These are phyloP conservation scores for Halesus radiatus DNA, from an alignment of 1,140 invertebrate species.

Conservation along the genomic window DNA sequence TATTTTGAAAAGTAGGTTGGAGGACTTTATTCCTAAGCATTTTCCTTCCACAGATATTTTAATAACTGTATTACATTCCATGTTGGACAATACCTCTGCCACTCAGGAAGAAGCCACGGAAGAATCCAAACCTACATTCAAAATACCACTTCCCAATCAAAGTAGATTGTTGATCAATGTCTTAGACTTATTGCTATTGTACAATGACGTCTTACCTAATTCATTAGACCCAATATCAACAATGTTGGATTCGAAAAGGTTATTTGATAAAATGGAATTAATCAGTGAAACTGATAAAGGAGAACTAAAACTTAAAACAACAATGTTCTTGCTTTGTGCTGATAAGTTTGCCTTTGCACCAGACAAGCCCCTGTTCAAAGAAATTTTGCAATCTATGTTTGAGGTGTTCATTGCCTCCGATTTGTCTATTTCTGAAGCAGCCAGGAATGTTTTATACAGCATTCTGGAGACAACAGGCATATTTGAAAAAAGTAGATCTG, in stretches of 20 bases:
- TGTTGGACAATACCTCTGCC: conserved; percentile 64
- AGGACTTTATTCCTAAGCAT: conserved; percentile 68
- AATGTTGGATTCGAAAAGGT: conserved; percentile 66
- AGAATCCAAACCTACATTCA: conserved; percentile 60
- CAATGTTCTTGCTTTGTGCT: conserved; percentile 74
- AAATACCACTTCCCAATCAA: conserved; percentile 59
- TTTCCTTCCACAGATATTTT: conserved; percentile 69
- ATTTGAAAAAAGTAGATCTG: conserved; percentile 74
- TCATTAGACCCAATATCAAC: conserved; percentile 68
- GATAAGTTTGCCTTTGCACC: conserved; percentile 72
- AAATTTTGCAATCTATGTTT: conserved; percentile 72
- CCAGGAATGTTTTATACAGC: conserved; percentile 65
- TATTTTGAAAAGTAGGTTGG: conserved; percentile 65
- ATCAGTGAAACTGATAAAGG: conserved; percentile 62
- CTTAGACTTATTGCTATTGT: conserved; percentile 71
- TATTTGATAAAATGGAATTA: conserved; percentile 64
- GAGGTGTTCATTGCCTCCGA: conserved; percentile 70
- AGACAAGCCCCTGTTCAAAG: conserved; percentile 72
- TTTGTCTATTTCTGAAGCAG: conserved; percentile 63
- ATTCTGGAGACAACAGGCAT: conserved; percentile 74
- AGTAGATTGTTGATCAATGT: conserved; percentile 68
- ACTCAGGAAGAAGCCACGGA: neutral
- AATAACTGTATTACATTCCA: conserved; percentile 67
- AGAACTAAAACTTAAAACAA: conserved; percentile 75
- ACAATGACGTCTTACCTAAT: conserved; percentile 70